Conservation (phyloP, 2,113 vertebrate genomes). For the Eurystomus gularis region DNA sequence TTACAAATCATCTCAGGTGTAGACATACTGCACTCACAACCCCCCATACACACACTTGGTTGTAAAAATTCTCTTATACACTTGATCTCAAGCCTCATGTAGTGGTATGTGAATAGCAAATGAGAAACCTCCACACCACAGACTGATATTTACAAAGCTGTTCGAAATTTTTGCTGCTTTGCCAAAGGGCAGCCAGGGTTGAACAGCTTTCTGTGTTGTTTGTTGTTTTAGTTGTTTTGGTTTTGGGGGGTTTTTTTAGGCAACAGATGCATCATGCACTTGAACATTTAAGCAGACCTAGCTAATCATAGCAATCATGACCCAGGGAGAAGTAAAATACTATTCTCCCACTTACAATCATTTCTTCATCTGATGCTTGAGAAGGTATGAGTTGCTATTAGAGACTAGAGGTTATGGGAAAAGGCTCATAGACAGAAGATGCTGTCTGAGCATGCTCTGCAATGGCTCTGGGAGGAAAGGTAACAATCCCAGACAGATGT, state of each 20-base stretch:
- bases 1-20: not conserved
- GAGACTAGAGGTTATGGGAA: not conserved
- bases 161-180: not conserved
- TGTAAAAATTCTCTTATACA: not conserved
- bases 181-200: not conserved
- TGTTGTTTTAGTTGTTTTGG: not conserved
- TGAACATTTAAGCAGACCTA: not conserved
- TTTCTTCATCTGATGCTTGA: slow-evolving; percentile 17
- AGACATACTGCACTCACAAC: not conserved
- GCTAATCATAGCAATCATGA: slow-evolving; percentile 8
- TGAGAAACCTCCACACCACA: not conserved
- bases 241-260: not conserved
- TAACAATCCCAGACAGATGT: not conserved
- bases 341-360: not conserved
- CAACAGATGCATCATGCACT: not conserved
- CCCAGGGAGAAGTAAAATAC: slow-evolving; percentile 21
- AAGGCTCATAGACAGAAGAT: not conserved
- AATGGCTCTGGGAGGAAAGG: not conserved
- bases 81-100: not conserved
- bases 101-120: not conserved
- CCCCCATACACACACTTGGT: not conserved
- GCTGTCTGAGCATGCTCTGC: not conserved
- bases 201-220: not conserved
- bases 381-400: slow-evolving; percentile 11
- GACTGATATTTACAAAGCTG: slow-evolving; percentile 10